A percentile compares a stretch with the other conserved stretches of the same genome.
These are phyloP conservation scores for Eristalis pertinax DNA, from an alignment of 2,888 invertebrate genomes.

Conservation along the genomic window DNA sequence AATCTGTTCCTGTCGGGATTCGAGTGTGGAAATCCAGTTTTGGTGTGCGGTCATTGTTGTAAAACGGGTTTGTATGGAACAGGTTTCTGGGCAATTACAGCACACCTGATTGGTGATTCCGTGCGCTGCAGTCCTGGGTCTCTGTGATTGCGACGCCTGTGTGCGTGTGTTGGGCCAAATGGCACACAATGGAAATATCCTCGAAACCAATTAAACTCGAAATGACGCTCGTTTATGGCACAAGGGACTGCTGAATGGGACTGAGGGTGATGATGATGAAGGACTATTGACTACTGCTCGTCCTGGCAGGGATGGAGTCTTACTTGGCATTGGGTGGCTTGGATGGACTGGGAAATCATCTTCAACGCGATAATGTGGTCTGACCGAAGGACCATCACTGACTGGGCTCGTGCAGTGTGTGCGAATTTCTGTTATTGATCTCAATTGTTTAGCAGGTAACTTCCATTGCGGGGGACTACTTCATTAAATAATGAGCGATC, in stretches of 20 bases:
- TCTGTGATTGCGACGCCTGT: neutral
- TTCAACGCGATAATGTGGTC: conserved; percentile 41
- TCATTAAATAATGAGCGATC: neutral
- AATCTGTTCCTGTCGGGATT: conserved; percentile 23
- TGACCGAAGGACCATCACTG: neutral
- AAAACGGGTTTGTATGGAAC: conserved; percentile 13
- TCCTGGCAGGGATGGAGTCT: neutral
- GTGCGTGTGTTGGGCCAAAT: conserved; percentile 2
- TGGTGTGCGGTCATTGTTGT: conserved; percentile 15
- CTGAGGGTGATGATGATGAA: neutral
- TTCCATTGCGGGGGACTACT: neutral
- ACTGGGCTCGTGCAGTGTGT: neutral
- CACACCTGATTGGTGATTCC: conserved; percentile 58
- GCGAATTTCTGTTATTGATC: neutral
- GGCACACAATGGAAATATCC: conserved; percentile 49
- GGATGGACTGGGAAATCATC: conserved; percentile 51
- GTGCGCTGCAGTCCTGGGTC: conserved; percentile 22
- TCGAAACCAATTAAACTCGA: conserved; percentile 59
- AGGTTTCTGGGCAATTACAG: conserved; percentile 41
- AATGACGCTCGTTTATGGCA: conserved; percentile 39
- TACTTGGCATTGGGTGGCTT: conserved; percentile 36
- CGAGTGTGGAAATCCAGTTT: conserved; percentile 41
- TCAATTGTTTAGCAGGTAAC: neutral
- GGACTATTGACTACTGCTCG: neutral
- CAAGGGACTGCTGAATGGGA: neutral